Evolutionary conservation across 2,888 invertebrate species (phyloP), one percentile per base, ranked within the genome.

Genomic region (Terebella lapidaria): DNA sequence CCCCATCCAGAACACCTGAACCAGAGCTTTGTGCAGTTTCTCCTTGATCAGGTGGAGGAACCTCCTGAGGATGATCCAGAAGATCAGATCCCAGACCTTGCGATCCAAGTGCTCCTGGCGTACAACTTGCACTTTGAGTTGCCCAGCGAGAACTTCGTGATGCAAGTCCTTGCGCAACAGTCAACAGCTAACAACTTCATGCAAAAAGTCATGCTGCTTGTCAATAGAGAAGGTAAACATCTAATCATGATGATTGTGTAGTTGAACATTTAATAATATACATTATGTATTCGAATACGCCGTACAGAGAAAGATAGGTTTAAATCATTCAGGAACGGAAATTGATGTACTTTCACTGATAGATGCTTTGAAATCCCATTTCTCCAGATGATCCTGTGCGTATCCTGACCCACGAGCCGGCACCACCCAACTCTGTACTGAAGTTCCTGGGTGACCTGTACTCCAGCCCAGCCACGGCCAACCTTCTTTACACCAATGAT

Each of bases 371-470:
- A 15, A 35, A n/a, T 35, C 42, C 42, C 42, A 35, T 35, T 35
- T 35, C n/a, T 35, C 42, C 42, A 35, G 10, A 35, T n/a, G 79
- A 79, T 91, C 94, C 79, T n/a, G 77, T 76, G 4, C 61, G 65
- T 35, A 87, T 92, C 76, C 89, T 92, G 76, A 90, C 91, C 71
- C 91, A 92, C 77, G 87, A 88, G 72, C 87, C 89, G 1, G 86
- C 87, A 63, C 89, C 89, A 1, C 86, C 88, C 56, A 91, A 94
- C 83, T 89, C 94, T 0, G 88, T 94, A 5, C 83, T 94, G 54
- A 94, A 95, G 82, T 85, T 96, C 70, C 88, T 92, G 69, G 87
- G 87, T 51, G 94, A 96, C 80, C 82, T 95, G 67, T 94, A 94
- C 80, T 87, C 87, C 64, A 86, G 86, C 69, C 85, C 86, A 67